Conservation (phyloP, 2,113 vertebrate genomes). For the Pitta sordida region DNA sequence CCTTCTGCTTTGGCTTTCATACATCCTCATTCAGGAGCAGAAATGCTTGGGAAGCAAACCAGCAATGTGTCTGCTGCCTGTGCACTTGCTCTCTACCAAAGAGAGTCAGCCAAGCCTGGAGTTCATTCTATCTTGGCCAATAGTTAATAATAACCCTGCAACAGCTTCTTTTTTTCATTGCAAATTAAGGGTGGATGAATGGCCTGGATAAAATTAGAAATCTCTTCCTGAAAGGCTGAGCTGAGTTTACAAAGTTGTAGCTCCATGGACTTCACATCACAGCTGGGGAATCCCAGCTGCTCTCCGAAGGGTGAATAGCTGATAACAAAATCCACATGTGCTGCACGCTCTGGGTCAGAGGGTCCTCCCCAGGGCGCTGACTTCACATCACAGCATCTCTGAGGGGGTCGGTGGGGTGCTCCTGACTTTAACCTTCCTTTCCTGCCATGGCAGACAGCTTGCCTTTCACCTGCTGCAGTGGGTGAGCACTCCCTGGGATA, state of each 20-base stretch:
- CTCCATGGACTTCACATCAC: rapidly evolving
- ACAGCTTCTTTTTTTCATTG: not conserved
- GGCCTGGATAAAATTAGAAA: constrained; percentile 52
- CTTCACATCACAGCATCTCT: not conserved
- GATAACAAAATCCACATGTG: not conserved
- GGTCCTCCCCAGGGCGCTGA: rapidly evolving
- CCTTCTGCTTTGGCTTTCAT: not conserved
- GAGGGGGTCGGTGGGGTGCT: not conserved
- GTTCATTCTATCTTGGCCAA: constrained; percentile 44
- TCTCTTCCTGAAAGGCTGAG: constrained; percentile 24
- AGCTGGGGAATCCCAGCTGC: constrained; percentile 5
- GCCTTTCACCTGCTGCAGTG: not conserved
- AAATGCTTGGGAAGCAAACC: not conserved
- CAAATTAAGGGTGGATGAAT: constrained; percentile 36
- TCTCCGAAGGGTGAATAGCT: not conserved
- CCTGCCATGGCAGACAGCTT: not conserved
- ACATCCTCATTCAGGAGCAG: not conserved
- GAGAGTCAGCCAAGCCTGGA: constrained; percentile 37
- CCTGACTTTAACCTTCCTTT: not conserved
- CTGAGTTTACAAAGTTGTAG: constrained; percentile 1
- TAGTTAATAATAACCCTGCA: constrained; percentile 48
- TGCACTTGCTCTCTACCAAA: constrained; percentile 26
- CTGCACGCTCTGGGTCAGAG: not conserved
- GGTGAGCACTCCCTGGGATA: not conserved
- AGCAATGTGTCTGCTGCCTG: not conserved